Conservation (phyloP, 2,888 invertebrate species). For the Empis livida region DNA sequence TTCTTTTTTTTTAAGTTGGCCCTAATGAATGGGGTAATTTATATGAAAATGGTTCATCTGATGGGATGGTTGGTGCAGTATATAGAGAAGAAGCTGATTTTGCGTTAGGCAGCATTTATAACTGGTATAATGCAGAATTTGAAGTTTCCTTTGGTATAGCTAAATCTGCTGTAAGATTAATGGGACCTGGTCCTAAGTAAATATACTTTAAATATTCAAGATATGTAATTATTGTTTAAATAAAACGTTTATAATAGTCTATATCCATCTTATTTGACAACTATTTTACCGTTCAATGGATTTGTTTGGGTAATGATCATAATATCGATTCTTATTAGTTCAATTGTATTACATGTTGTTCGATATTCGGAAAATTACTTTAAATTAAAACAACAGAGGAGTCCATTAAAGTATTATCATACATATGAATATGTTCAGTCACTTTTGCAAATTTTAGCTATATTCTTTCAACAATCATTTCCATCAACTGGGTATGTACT, state of each 20-base stretch:
- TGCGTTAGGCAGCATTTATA: slow-evolving; percentile 31
- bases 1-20: slow-evolving; percentile 24
- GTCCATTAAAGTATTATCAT: slow-evolving; percentile 23
- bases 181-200: not conserved
- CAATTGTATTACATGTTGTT: not conserved
- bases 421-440: not conserved
- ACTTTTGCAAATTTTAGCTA: slow-evolving; percentile 23
- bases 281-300: not conserved
- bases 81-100: slow-evolving; percentile 26
- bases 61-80: slow-evolving; percentile 29
- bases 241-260: not conserved
- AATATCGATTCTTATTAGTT: too few species aligned
- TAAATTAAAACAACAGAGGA: slow-evolving; percentile 16
- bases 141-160: slow-evolving; percentile 28
- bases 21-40: slow-evolving; percentile 30
- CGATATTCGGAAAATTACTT: too few species aligned
- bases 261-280: not conserved
- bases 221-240: not conserved
- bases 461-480: slow-evolving; percentile 31
- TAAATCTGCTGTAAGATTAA: slow-evolving; percentile 19
- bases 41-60: slow-evolving; percentile 25
- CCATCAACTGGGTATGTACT: slow-evolving; percentile 18
- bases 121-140: slow-evolving; percentile 29
- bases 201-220: not conserved
- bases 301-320: too few species aligned